Evolutionary conservation across 1,140 invertebrate species (phyloP).

Genomic region (Anoplolepis gracilipes): DNA sequence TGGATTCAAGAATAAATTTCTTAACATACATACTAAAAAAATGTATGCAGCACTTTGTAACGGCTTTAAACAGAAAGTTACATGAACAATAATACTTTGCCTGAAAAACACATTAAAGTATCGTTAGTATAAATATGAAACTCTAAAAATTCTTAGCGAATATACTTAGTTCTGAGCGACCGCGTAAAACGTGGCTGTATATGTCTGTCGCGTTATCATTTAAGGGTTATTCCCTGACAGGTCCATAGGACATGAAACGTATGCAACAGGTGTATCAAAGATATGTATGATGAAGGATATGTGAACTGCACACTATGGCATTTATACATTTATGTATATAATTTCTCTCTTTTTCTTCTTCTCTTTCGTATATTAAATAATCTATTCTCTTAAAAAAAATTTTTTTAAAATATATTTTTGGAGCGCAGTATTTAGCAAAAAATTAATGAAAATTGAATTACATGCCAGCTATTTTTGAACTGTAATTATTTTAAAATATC

Average conservation of each 20-base stretch:
- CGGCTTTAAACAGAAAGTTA: not conserved
- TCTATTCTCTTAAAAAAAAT: not conserved
- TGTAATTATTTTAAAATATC: constrained; percentile 10
- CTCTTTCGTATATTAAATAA: not conserved
- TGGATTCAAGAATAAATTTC: not conserved
- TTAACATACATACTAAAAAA: too few species aligned
- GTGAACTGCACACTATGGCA: not conserved
- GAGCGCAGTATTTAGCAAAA: not conserved
- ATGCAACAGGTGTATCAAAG: constrained; percentile 46
- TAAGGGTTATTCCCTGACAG: constrained; percentile 38
- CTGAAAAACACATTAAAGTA: not conserved
- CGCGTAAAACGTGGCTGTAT: not conserved
- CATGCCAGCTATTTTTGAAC: not conserved
- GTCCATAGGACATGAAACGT: constrained; percentile 20
- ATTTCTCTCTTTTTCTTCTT: not conserved
- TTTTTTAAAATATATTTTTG: not conserved
- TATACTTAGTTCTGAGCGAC: not conserved
- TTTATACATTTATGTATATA: too few species aligned
- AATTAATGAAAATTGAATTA: constrained; percentile 29
- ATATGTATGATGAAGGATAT: constrained; percentile 34
- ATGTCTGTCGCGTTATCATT: constrained; percentile 11
- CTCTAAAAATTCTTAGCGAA: not conserved
- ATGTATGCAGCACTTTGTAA: too few species aligned
- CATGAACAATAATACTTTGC: not conserved
- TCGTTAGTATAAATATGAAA: constrained; percentile 1